phyloP scores from a whole-genome alignment of 1,140 invertebrate genomes.

The Ganaspis sp. region DNA sequence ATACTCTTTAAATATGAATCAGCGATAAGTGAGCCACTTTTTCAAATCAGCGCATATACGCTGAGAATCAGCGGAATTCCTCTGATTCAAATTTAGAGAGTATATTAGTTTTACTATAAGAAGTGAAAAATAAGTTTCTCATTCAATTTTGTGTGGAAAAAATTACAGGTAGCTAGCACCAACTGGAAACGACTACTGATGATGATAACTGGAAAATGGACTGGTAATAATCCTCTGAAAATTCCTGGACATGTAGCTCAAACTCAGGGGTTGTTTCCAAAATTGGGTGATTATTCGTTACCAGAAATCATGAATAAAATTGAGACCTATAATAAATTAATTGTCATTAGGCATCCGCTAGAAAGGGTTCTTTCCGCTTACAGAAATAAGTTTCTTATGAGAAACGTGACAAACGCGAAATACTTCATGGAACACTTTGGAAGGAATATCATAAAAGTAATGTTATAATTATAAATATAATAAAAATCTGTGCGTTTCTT shows the following conservation, averaged over 20 bases:
- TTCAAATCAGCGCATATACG: too few relatives aligned
- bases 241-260: conserved; percentile 88
- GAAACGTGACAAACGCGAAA: conserved; percentile 70
- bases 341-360: conserved; percentile 94
- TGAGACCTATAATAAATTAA: conserved; percentile 77
- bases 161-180: conserved; percentile 91
- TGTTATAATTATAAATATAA: too few relatives aligned
- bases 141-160: conserved; percentile 15
- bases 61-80: too few relatives aligned
- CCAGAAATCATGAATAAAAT: conserved; percentile 70
- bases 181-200: conserved; percentile 95
- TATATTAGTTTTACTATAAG: too few relatives aligned
- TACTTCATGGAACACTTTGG: conserved; percentile 87
- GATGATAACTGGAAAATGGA: conserved; percentile 85
- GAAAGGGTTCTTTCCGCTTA: conserved; percentile 93
- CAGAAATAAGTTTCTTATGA: conserved; percentile 88
- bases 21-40: too few relatives aligned
- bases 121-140: too few relatives aligned
- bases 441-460: conserved; percentile 84
- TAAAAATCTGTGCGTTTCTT: too few relatives aligned
- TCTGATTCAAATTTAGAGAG: too few relatives aligned
- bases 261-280: conserved; percentile 77
- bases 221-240: conserved; percentile 79
- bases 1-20: too few relatives aligned
- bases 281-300: conserved; percentile 77